phyloP scores from a whole-genome alignment of 1,140 invertebrate genomes.

The Solenopsis fugax region DNA sequence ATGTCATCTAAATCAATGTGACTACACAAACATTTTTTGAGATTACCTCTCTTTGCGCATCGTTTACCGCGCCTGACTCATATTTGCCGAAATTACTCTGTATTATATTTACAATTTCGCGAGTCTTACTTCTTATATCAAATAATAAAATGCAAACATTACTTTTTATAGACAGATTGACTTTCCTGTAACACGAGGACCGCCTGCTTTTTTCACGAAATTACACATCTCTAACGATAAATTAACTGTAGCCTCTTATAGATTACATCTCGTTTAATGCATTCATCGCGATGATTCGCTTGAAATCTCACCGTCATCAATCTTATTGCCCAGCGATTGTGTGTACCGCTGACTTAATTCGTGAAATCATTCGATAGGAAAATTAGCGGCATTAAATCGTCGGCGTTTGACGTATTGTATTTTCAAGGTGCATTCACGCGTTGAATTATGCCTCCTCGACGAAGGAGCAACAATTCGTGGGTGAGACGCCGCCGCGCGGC shows the following conservation, averaged over 20 bases:
- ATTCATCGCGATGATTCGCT: slow-evolving; percentile 19
- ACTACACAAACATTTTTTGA: too few relatives aligned
- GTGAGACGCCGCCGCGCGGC: not conserved
- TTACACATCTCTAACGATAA: not conserved
- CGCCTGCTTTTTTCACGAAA: not conserved
- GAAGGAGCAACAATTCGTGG: slow-evolving; percentile 31
- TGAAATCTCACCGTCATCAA: slow-evolving; percentile 43
- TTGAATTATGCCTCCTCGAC: slow-evolving; percentile 38
- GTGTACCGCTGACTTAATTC: slow-evolving; percentile 42
- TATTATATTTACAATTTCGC: too few relatives aligned
- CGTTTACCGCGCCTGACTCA: too few relatives aligned
- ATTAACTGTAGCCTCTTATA: not conserved
- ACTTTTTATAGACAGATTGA: not conserved
- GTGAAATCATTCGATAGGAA: slow-evolving; percentile 13
- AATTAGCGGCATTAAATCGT: slow-evolving; percentile 42
- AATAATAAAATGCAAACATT: not conserved
- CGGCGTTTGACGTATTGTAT: slow-evolving; percentile 38
- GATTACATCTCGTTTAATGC: slow-evolving; percentile 27
- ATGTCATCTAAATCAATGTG: too few relatives aligned
- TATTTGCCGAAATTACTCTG: too few relatives aligned
- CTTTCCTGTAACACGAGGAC: not conserved
- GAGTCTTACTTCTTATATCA: too few relatives aligned
- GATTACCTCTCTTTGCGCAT: too few relatives aligned
- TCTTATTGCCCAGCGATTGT: slow-evolving; percentile 48
- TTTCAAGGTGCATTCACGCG: slow-evolving; percentile 23